Percentiles rank a stretch among this genome's conserved stretches.
Evolutionary conservation across 2,113 vertebrate species (phyloP).

Genomic region (Picathartes gymnocephalus): DNA sequence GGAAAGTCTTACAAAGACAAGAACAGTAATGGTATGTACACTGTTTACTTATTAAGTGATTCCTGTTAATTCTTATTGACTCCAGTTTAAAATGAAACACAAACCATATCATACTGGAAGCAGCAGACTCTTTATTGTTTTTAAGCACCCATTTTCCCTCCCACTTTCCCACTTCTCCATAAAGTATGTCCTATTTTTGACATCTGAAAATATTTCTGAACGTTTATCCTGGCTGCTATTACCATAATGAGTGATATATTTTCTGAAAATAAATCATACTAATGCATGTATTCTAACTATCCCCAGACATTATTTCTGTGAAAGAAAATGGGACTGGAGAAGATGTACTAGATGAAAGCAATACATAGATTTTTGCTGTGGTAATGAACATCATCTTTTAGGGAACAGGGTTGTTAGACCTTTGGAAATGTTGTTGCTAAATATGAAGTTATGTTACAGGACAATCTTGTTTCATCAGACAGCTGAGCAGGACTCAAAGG

Average conservation of each 20-base stretch:
- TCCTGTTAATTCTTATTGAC: neutral
- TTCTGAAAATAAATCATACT: neutral
- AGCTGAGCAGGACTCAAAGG: neutral
- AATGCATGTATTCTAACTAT: neutral
- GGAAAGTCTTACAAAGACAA: neutral
- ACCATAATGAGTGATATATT: neutral
- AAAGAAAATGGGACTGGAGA: neutral
- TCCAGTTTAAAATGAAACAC: neutral
- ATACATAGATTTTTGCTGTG: neutral
- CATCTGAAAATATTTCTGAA: neutral
- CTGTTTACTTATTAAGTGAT: neutral
- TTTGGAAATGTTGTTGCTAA: neutral
- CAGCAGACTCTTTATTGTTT: neutral
- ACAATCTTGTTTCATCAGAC: neutral
- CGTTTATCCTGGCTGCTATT: neutral
- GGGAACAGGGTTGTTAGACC: neutral
- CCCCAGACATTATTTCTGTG: neutral
- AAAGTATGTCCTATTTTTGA: neutral
- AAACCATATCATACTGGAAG: neutral
- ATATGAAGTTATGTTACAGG: neutral
- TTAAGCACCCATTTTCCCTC: neutral
- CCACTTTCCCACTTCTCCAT: neutral
- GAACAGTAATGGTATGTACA: neutral
- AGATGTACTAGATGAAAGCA: neutral
- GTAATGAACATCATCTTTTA: neutral